Evolutionary conservation across 1,140 invertebrate species (phyloP), one percentile per base, ranked within the genome.

Genomic region (Adelges cooleyi): DNA sequence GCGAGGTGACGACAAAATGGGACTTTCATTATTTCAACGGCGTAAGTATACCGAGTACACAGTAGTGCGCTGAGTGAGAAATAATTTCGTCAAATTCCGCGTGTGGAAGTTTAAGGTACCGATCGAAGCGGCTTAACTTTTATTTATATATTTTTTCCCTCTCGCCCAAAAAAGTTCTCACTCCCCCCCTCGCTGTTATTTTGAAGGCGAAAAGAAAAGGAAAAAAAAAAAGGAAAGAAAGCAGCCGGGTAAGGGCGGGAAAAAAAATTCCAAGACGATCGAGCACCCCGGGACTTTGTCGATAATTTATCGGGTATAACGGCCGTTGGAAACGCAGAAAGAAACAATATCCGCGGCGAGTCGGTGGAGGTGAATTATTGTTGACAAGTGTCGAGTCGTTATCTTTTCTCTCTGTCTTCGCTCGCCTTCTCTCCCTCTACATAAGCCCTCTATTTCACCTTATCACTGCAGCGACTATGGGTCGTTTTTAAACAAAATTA

Each of bases 401-500:
- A 59, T 59, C 38, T 59, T 25, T 17, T 56, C 53, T 54, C 52
- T 40, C 20, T n/a, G n/a, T 54, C 33, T 3, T 5, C 51, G 3
- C 33, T 38, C 3, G 15, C 29, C 22, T 15, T 40, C 10, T 33
- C 27, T 22, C 51, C 29, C 38, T 3, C 11, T 6, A 23, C 29
- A 22, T 59, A 59, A 59, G 38, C 38, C 38, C 22, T 59, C 53
- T 1, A 44, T 59, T 59, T 51, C 27, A 36, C 53, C 53, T 59
- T 59, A 59, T 59, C 53, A 59, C 38, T 23, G 11, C 22, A 25
- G 38, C 53, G 27, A 59, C n/a, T n/a, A 59, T 44, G 27, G 22
- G 53, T 44, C 53, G 53, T 59, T 59, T 59, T 59, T 44, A 59
- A 59, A 59, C 36, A 59, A 59, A 59, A 59, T 59, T 59, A 59